Percentiles rank a stretch among this genome's conserved stretches.
Evolutionary conservation across 2,888 invertebrate genomes (phyloP).

Genomic region (Philopedon plagiatum): DNA sequence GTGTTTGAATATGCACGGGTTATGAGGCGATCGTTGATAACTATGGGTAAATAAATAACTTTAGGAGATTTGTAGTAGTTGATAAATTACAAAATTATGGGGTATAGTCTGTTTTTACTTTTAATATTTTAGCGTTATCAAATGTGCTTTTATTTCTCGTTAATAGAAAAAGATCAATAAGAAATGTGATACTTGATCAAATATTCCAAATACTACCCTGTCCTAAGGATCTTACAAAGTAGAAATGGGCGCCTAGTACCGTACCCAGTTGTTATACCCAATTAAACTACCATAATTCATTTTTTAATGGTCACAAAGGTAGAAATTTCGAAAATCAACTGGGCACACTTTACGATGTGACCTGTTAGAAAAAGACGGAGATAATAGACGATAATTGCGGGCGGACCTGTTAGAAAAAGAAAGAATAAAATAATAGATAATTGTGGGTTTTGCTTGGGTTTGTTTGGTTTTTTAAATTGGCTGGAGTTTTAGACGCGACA

Average conservation of each 20-base stretch:
- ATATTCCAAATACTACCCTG: constrained; percentile 3
- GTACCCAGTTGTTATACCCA: constrained; percentile 55
- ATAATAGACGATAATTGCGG: constrained; percentile 37
- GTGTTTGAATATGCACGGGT: too few species aligned
- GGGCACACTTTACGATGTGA: constrained; percentile 18
- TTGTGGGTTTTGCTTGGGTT: constrained; percentile 31
- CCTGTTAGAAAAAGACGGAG: constrained; percentile 2
- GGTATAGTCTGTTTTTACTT: too few species aligned
- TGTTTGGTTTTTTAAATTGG: constrained; percentile 44
- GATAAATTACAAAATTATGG: too few species aligned
- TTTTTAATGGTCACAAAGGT: constrained; percentile 52
- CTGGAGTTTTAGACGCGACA: constrained; percentile 28
- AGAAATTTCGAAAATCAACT: constrained; percentile 43
- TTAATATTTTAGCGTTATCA: too few species aligned
- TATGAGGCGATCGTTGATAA: too few species aligned
- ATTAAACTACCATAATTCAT: constrained; percentile 58
- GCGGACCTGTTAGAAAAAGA: too few species aligned
- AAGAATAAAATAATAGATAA: constrained; percentile 26
- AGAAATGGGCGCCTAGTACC: constrained; percentile 37
- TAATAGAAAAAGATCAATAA: too few species aligned
- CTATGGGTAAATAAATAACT: too few species aligned
- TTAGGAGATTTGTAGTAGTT: too few species aligned
- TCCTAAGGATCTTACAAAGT: constrained; percentile 29
- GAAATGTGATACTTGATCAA: too few species aligned
- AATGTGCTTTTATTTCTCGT: too few species aligned